phyloP scores from a whole-genome alignment of 2,113 vertebrate genomes.

The Mus musculus region DNA sequence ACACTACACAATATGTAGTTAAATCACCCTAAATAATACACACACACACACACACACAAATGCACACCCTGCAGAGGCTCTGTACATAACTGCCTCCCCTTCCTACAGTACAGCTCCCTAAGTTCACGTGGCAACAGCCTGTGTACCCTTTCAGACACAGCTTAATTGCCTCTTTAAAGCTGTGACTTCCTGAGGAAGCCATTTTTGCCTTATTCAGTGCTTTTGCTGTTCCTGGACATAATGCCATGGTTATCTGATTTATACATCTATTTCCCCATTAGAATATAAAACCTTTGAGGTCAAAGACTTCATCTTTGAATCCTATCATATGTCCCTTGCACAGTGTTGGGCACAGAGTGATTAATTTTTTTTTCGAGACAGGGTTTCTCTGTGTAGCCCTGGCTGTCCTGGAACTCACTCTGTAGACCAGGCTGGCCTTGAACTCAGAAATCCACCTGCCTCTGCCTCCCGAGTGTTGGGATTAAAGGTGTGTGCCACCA shows the following conservation, averaged over 20 bases:
- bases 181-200: conserved; percentile 23
- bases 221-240: conserved; percentile 50
- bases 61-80: not conserved
- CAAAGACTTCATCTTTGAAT: conserved; percentile 36
- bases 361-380: not conserved
- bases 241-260: conserved; percentile 38
- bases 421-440: too few relatives aligned
- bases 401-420: too few relatives aligned
- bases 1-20: not conserved
- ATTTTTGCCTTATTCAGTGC: conserved; percentile 18
- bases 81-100: conserved; percentile 5
- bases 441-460: too few relatives aligned
- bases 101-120: conserved; percentile 33
- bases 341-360: conserved; percentile 26
- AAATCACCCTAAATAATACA: not conserved
- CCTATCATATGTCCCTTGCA: not conserved
- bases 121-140: conserved; percentile 9
- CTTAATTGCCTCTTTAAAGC: conserved; percentile 10
- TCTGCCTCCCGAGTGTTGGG: too few relatives aligned
- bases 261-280: conserved; percentile 43
- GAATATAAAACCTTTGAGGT: not conserved
- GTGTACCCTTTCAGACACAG: conserved; percentile 31
- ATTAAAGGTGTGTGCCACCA: too few relatives aligned
- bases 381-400: too few relatives aligned
- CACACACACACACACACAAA: not conserved